Percentiles rank a stretch among this genome's conserved stretches.
phyloP scores from a whole-genome alignment of 2,888 invertebrate genomes.

The Trachelus stipa region DNA sequence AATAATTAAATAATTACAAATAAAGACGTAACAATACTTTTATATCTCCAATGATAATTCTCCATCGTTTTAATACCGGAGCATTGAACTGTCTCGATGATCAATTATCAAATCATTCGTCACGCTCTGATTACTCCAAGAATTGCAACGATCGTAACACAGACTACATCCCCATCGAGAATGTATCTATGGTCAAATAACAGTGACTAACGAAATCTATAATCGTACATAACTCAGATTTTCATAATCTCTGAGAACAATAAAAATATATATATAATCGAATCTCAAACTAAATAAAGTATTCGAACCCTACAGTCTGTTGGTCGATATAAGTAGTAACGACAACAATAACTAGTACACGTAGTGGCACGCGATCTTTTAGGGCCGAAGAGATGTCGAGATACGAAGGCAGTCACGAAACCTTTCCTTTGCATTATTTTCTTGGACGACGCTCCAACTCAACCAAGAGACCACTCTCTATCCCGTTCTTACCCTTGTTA shows the following conservation, averaged over 20 bases:
- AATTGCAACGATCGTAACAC: neutral
- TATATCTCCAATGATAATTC: neutral
- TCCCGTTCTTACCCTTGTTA: neutral
- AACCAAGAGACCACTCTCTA: neutral
- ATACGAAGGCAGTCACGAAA: slow-evolving; percentile 62
- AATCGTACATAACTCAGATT: neutral
- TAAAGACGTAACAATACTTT: neutral
- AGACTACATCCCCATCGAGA: neutral
- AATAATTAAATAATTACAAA: neutral
- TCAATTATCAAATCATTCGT: neutral
- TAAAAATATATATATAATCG: neutral
- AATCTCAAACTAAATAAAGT: neutral
- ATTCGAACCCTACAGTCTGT: slow-evolving; percentile 7
- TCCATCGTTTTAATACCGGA: neutral
- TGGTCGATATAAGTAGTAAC: slow-evolving; percentile 55
- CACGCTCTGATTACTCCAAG: neutral
- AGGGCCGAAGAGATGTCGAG: slow-evolving; percentile 58
- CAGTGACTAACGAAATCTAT: neutral
- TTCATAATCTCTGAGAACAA: neutral
- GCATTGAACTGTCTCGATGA: neutral
- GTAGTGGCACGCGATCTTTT: slow-evolving; percentile 60
- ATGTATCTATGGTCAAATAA: neutral
- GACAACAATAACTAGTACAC: slow-evolving; percentile 58
- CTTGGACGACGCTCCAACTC: neutral
- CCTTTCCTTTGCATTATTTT: slow-evolving; percentile 22